Evolutionary conservation across 1,140 invertebrate species (phyloP), one percentile per base, ranked within the genome.

Genomic region (Bradynema listronoti): DNA sequence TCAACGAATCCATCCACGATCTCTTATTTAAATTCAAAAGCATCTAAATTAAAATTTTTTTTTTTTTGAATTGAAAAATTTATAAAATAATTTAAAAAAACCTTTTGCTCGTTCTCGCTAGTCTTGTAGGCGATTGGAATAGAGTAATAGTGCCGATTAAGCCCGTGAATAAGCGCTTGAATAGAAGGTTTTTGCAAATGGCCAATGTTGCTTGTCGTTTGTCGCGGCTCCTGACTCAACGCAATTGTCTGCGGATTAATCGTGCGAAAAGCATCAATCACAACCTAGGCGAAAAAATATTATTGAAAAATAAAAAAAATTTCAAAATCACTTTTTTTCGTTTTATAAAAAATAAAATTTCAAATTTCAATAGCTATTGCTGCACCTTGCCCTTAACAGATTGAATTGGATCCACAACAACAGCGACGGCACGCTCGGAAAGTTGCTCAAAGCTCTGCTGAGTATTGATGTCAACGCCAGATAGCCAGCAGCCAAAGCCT

Each of bases 221-320:
- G 94, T 62, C 94, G 83, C 0, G 94, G 93, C 79, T 98, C 94
- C 80, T 98, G 94, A 1, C 91, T 92, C 16, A 97, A 81, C 5
- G 97, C 93, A 87, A 98, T 91, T 87, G 94, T 95, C 75, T 97
- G 97, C 1, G 93, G 91, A 82, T 97, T 97, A 67, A 99, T 99
- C 58, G 98, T 84, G 67, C 82, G 68, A 60, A 83, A 83, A 7
- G 82, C 82, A 77, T 83, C 82, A 55, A 83, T 83, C 3, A 83
- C 81, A 32, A 83, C 81, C 81, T 81, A 25, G 19, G 47, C 22
- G 11, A 36, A 54, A 32, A 9, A 54, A 14, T 16, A 11, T 36
- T 54, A 1, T 22, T 24, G 2, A 36, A 32, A 33, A 22, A 16
- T 16, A 52, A 4, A 11, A 2, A 0, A 7, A 16, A 54, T 39